Evolutionary conservation across 2,113 vertebrate genomes (phyloP).

Genomic region (Odocoileus hemionus): DNA sequence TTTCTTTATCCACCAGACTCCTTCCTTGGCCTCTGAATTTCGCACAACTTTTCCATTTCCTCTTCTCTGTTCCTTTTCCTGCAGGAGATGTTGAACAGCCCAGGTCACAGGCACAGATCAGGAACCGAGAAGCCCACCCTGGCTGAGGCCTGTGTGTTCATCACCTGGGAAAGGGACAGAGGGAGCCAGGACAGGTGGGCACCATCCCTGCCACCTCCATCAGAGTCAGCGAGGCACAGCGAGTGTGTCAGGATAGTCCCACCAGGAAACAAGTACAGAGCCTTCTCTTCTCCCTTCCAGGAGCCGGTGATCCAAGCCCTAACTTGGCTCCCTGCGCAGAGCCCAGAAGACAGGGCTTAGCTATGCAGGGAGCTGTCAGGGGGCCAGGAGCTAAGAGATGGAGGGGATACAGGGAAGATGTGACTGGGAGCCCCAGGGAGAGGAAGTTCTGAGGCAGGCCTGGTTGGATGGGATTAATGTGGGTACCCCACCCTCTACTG

Average conservation of each 20-base stretch:
- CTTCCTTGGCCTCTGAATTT: not conserved
- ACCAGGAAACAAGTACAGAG: not conserved
- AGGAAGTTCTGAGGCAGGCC: not conserved
- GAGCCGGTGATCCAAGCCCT: not conserved
- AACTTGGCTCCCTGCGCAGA: not conserved
- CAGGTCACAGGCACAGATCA: not conserved
- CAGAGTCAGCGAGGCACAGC: not conserved
- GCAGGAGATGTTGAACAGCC: not conserved
- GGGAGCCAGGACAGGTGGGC: not conserved
- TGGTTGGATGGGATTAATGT: not conserved
- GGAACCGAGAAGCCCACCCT: not conserved
- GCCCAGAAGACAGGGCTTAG: not conserved
- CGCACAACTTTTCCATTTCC: not conserved
- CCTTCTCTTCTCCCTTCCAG: not conserved
- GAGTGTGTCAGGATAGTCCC: not conserved
- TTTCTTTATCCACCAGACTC: not conserved
- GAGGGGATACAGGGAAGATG: not conserved
- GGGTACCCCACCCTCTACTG: not conserved
- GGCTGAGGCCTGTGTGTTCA: not conserved
- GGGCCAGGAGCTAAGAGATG: not conserved
- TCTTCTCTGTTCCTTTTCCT: not conserved
- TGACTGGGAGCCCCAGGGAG: not conserved
- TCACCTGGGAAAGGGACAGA: not conserved
- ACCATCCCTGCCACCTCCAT: not conserved
- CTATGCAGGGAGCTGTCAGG: not conserved